phyloP scores from a whole-genome alignment of 92 coral and sea anemone species.

The Anthopleura xanthogrammica region DNA sequence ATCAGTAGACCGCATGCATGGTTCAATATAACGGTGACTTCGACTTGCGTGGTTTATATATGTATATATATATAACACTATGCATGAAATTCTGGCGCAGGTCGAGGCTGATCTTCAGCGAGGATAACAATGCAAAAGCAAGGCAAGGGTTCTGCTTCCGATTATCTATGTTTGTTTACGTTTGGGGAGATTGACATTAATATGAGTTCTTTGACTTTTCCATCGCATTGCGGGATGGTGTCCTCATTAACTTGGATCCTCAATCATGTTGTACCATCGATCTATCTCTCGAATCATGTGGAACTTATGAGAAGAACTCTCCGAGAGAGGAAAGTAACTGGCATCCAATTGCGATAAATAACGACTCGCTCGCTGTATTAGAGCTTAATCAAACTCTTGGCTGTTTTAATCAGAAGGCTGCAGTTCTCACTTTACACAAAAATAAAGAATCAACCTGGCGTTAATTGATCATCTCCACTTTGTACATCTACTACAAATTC shows the following conservation, averaged over 20 bases:
- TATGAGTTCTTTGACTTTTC: neutral
- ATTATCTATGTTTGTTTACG: neutral
- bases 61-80: neutral
- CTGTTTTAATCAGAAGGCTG: neutral
- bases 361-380: no score
- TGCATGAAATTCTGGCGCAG: neutral
- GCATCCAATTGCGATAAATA: neutral
- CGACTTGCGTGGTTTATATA: slow-evolving; percentile 19
- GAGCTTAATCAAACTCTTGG: no score
- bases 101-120: slow-evolving; percentile 6
- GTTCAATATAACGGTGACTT: neutral
- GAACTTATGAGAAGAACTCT: neutral
- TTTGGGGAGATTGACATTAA: neutral
- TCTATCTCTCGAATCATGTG: neutral
- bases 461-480: neutral
- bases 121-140: neutral
- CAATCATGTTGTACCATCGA: neutral
- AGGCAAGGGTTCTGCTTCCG: neutral
- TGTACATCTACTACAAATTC: neutral
- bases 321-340: neutral
- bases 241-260: neutral
- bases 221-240: neutral
- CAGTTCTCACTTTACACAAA: neutral
- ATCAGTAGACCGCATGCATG: slow-evolving; percentile 1
- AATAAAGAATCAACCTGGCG: neutral